Conservation (phyloP, 2,113 vertebrate genomes). For the Tachycineta bicolor region DNA sequence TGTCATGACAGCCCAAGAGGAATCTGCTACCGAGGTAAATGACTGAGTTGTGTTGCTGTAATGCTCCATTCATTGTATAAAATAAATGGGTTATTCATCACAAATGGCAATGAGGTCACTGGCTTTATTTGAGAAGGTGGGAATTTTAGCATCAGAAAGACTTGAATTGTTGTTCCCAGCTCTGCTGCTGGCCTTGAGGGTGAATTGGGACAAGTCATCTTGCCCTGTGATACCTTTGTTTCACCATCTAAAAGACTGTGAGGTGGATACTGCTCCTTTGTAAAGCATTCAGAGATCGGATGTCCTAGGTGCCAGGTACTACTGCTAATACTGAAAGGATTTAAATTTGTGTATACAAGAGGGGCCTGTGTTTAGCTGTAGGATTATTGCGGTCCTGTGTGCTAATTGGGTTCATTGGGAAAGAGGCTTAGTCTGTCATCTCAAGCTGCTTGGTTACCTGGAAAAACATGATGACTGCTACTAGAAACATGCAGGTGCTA, state of each 20-base stretch:
- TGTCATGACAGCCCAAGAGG: neutral
- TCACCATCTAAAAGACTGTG: neutral
- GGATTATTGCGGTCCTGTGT: neutral
- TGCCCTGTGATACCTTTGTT: neutral
- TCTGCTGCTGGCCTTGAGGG: neutral
- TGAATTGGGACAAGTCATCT: neutral
- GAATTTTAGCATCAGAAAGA: conserved; percentile 4
- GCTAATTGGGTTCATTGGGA: neutral
- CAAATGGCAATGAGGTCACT: neutral
- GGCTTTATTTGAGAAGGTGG: neutral
- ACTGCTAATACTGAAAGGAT: neutral
- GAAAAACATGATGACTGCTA: neutral
- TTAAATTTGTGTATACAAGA: neutral
- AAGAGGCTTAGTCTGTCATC: neutral
- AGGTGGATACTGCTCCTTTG: neutral
- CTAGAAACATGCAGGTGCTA: neutral
- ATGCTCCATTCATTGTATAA: neutral
- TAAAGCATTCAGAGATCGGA: neutral
- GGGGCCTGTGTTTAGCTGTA: neutral
- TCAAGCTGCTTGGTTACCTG: neutral
- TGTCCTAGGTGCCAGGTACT: neutral
- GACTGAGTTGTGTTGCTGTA: neutral
- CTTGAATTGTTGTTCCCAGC: neutral
- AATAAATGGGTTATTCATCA: neutral
- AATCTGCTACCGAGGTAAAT: conserved; percentile 5